Conservation (phyloP, 2,888 invertebrate species). For the Drosophila imparisetae region DNA sequence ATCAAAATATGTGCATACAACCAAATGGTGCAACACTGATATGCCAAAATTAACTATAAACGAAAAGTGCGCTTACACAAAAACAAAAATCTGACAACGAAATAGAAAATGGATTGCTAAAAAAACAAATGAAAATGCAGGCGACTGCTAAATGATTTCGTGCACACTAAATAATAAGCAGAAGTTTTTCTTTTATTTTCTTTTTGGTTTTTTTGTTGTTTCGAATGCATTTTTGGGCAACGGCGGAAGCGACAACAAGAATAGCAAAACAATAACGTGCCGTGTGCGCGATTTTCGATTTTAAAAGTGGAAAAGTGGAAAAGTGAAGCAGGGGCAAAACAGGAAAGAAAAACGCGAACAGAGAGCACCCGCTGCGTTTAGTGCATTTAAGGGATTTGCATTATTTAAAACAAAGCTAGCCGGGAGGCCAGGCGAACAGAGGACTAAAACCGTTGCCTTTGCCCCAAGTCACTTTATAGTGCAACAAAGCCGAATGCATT, state of each 20-base stretch:
- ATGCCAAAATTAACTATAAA: slow-evolving; percentile 55
- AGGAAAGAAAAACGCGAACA: slow-evolving; percentile 3
- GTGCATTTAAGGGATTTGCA: slow-evolving; percentile 76
- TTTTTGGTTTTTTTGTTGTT: neutral
- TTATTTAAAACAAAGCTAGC: slow-evolving; percentile 65
- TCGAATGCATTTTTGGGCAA: slow-evolving; percentile 41
- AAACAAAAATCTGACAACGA: slow-evolving; percentile 19
- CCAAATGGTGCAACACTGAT: slow-evolving; percentile 50
- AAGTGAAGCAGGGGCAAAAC: neutral
- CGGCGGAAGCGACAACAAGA: slow-evolving; percentile 44
- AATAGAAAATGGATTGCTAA: slow-evolving; percentile 14
- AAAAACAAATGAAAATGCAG: slow-evolving; percentile 48
- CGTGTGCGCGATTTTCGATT: slow-evolving; percentile 62
- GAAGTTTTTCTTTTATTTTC: slow-evolving; percentile 30
- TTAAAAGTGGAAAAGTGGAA: slow-evolving; percentile 16
- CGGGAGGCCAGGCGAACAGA: slow-evolving; percentile 1
- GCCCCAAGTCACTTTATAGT: slow-evolving; percentile 30
- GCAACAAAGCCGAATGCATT: slow-evolving; percentile 57
- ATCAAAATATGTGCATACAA: slow-evolving; percentile 50
- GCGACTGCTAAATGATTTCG: slow-evolving; percentile 64
- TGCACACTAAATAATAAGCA: slow-evolving; percentile 69
- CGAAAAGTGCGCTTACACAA: neutral
- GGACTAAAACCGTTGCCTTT: slow-evolving; percentile 22
- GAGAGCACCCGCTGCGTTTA: slow-evolving; percentile 59
- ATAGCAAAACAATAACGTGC: slow-evolving; percentile 59